phyloP scores from a whole-genome alignment of 2,113 vertebrate genomes.

The Apodemus sylvaticus region DNA sequence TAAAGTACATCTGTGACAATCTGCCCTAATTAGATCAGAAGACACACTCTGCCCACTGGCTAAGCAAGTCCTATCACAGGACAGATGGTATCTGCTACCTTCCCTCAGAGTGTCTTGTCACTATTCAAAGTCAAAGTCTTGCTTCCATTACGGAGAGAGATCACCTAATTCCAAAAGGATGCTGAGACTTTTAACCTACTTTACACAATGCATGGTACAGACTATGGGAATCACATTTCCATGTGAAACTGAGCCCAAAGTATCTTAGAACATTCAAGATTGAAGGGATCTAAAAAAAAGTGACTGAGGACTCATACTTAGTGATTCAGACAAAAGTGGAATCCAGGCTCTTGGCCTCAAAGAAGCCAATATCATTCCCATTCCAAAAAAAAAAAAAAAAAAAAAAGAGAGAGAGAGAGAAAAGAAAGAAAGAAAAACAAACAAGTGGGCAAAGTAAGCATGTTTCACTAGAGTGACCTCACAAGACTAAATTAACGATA shows the following conservation, averaged over 20 bases:
- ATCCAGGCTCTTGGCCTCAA: not conserved
- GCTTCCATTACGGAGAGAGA: not conserved
- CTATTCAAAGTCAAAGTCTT: not conserved
- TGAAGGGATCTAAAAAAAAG: not conserved
- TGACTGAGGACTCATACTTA: not conserved
- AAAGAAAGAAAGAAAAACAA: too few relatives aligned
- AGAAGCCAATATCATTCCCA: not conserved
- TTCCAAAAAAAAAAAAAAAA: not conserved
- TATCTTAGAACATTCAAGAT: not conserved
- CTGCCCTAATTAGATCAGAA: constrained; percentile 6
- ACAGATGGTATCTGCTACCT: not conserved
- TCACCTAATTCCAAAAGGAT: not conserved
- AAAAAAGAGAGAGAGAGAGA: too few relatives aligned
- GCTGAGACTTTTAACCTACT: not conserved
- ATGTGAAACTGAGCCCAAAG: not conserved
- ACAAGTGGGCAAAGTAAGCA: not conserved
- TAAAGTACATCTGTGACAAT: not conserved
- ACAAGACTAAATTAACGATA: not conserved
- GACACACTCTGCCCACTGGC: not conserved
- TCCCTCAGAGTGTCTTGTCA: not conserved
- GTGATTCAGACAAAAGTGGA: not conserved
- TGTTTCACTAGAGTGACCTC: not conserved
- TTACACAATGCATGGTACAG: accelerated
- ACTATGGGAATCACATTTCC: not conserved
- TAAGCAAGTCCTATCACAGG: accelerated